A percentile compares a stretch with the other conserved stretches of the same genome.
Evolutionary conservation across 2,113 vertebrate genomes (phyloP).

Genomic region (Dromiciops gliroides): DNA sequence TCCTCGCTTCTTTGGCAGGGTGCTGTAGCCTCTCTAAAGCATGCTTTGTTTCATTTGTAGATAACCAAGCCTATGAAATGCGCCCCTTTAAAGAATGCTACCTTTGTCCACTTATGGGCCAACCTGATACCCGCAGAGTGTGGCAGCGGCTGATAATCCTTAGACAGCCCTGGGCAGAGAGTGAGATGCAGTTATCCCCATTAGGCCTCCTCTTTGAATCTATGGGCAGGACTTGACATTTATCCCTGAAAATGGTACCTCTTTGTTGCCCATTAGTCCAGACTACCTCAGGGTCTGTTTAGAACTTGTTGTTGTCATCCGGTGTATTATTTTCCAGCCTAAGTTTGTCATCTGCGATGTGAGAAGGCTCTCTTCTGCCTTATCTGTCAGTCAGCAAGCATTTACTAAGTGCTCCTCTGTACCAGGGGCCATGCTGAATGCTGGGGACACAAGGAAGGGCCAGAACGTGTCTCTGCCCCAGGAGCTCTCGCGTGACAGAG

Average conservation of each 20-base stretch:
- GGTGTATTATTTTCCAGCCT: neutral
- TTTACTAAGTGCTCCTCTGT: neutral
- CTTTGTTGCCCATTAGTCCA: neutral
- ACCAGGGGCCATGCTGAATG: no score
- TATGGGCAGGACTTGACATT: neutral
- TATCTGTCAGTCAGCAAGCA: no score
- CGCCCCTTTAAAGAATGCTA: neutral
- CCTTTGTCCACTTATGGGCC: neutral
- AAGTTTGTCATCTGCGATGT: no score
- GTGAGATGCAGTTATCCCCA: fast-evolving
- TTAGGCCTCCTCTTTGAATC: neutral
- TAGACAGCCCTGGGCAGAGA: neutral
- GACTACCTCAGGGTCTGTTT: neutral
- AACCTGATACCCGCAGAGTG: neutral
- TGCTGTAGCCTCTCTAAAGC: neutral
- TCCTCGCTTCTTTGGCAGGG: neutral
- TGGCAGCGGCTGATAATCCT: neutral
- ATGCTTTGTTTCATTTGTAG: neutral
- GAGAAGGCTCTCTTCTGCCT: no score
- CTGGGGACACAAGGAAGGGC: no score
- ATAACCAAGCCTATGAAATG: neutral
- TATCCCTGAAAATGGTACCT: neutral
- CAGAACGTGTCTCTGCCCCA: neutral
- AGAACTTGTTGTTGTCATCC: neutral
- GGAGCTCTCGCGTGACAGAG: neutral